Conservation (phyloP, 2,888 invertebrate genomes). For the Stenurella melanura region DNA sequence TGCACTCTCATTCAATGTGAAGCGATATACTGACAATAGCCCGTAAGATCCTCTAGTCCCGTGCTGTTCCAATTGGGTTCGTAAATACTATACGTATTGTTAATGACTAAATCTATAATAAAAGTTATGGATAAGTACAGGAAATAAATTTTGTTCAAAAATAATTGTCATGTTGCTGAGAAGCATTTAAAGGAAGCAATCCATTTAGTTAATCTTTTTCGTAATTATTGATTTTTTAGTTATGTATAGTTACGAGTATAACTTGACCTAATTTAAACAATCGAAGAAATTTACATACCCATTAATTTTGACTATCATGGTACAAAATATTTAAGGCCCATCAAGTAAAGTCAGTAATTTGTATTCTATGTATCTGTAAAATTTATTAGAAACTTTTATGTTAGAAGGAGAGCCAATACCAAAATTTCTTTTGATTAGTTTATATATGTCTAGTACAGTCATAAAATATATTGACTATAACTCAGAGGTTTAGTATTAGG, state of each 20-base stretch:
- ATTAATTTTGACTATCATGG: background rate
- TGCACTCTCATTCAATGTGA: no score
- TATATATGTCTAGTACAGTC: slow-evolving; percentile 39
- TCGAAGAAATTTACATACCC: background rate
- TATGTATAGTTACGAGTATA: background rate
- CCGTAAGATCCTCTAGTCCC: no score
- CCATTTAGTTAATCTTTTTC: background rate
- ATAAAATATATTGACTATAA: slow-evolving; percentile 57
- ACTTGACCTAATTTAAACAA: background rate
- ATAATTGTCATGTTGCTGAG: no score
- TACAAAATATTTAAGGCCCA: background rate
- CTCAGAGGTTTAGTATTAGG: slow-evolving; percentile 59
- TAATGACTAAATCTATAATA: no score
- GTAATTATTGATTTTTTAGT: background rate
- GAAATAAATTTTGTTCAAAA: no score
- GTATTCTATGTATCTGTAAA: background rate
- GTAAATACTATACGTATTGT: no score
- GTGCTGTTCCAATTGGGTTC: no score
- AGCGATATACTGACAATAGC: no score
- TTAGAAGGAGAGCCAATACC: slow-evolving; percentile 14
- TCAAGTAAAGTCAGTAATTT: background rate
- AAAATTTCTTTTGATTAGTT: slow-evolving; percentile 27
- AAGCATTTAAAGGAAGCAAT: no score
- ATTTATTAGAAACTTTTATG: background rate
- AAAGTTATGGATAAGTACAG: no score